phyloP scores from a whole-genome alignment of 1,140 invertebrate genomes.

The Paralvinella palmiformis region DNA sequence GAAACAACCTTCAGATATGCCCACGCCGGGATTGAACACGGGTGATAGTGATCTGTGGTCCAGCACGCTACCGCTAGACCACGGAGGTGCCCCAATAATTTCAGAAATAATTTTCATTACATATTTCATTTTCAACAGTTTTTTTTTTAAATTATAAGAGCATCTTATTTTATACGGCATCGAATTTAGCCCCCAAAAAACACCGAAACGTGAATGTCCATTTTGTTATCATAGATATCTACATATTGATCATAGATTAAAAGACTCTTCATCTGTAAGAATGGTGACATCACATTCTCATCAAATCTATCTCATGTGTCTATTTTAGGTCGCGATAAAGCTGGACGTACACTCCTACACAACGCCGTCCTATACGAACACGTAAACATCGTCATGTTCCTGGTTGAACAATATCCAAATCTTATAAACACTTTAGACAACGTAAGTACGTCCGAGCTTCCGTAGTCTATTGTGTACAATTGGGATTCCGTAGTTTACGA shows the following conservation, averaged over 20 bases:
- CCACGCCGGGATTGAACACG: no score
- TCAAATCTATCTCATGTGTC: not conserved
- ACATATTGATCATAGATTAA: not conserved
- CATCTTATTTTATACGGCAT: not conserved
- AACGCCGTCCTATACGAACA: conserved; percentile 16
- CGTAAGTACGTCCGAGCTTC: conserved; percentile 17
- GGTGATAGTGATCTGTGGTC: no score
- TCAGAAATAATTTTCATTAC: no score
- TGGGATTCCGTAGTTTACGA: not conserved
- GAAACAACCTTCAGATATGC: no score
- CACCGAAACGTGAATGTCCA: not conserved
- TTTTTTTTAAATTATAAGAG: not conserved
- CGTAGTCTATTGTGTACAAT: not conserved
- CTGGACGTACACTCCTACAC: conserved; percentile 18
- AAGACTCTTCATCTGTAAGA: no score
- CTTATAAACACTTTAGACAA: conserved; percentile 18
- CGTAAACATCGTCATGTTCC: conserved; percentile 13
- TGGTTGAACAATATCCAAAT: conserved; percentile 15
- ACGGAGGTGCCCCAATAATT: no score
- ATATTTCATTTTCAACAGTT: no score
- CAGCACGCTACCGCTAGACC: no score
- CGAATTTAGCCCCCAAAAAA: not conserved
- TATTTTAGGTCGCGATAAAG: conserved; percentile 13
- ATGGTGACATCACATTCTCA: not conserved
- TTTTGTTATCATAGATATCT: not conserved